Conservation (phyloP, 2,888 invertebrate genomes). For the Diplazon laetatorius region DNA sequence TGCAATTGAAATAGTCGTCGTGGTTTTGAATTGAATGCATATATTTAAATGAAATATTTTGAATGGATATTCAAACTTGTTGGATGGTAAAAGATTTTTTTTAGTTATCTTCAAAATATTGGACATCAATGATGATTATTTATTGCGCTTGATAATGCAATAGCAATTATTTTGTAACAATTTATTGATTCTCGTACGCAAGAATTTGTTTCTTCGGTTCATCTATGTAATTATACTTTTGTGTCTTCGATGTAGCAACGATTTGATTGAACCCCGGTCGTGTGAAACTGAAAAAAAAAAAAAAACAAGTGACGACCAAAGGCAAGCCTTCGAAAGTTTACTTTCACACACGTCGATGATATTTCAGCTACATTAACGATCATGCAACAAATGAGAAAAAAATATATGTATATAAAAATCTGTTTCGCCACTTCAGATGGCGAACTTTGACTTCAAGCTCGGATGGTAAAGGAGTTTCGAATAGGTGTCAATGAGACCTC, state of each 20-base stretch:
- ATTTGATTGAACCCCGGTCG: too few relatives aligned
- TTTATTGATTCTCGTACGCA: neutral
- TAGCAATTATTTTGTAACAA: constrained; percentile 2
- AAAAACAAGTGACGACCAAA: neutral
- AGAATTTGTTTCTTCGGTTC: too few relatives aligned
- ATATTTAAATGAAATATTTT: too few relatives aligned
- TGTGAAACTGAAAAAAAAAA: too few relatives aligned
- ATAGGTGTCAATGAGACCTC: neutral
- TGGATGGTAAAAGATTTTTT: too few relatives aligned
- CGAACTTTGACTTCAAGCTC: too few relatives aligned
- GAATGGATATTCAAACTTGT: too few relatives aligned
- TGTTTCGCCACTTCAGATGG: neutral
- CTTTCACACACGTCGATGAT: constrained; percentile 1
- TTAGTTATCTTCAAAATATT: too few relatives aligned
- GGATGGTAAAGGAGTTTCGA: neutral
- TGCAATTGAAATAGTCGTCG: neutral
- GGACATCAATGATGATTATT: too few relatives aligned
- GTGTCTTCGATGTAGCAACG: neutral
- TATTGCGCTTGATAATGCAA: neutral
- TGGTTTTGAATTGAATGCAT: too few relatives aligned
- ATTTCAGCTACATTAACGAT: neutral
- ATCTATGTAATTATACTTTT: too few relatives aligned
- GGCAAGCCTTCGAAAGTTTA: constrained; percentile 6
- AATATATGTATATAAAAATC: too few relatives aligned
- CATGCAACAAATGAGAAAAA: neutral